Percentiles rank a stretch among this genome's conserved stretches.
phyloP scores from a whole-genome alignment of 2,113 vertebrate genomes.

The Burhinus bistriatus region DNA sequence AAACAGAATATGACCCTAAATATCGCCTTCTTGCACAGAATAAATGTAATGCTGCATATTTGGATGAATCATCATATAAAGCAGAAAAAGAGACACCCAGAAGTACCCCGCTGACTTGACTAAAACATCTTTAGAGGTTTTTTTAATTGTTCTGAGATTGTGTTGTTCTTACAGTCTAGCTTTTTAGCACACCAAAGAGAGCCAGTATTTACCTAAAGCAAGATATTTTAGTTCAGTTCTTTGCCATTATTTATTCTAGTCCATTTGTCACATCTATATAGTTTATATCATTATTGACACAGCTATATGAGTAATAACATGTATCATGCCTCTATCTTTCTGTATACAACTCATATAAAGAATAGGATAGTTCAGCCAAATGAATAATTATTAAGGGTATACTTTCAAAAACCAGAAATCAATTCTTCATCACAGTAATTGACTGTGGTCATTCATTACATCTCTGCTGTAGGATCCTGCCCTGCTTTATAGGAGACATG shows the following conservation, averaged over 20 bases:
- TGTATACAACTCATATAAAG: neutral
- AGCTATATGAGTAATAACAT: slow-evolving; percentile 25
- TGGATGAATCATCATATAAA: neutral
- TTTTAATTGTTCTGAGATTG: neutral
- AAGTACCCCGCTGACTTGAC: neutral
- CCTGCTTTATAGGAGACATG: neutral
- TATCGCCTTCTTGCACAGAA: neutral
- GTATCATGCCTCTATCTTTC: neutral
- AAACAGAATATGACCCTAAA: neutral
- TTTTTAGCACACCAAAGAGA: neutral
- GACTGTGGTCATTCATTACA: neutral
- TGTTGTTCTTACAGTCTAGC: neutral
- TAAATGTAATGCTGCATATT: neutral
- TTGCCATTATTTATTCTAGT: neutral
- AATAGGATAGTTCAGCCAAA: neutral
- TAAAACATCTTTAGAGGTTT: neutral
- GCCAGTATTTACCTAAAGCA: neutral
- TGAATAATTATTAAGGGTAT: slow-evolving; percentile 18
- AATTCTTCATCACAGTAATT: slow-evolving; percentile 9
- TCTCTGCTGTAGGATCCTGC: neutral
- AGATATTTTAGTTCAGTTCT: slow-evolving; percentile 8
- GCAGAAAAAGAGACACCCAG: neutral
- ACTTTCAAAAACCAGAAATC: slow-evolving; percentile 36
- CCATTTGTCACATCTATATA: neutral
- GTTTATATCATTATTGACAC: neutral